Conservation (phyloP, 1,140 invertebrate genomes). For the Drosophila nigromelanica region DNA sequence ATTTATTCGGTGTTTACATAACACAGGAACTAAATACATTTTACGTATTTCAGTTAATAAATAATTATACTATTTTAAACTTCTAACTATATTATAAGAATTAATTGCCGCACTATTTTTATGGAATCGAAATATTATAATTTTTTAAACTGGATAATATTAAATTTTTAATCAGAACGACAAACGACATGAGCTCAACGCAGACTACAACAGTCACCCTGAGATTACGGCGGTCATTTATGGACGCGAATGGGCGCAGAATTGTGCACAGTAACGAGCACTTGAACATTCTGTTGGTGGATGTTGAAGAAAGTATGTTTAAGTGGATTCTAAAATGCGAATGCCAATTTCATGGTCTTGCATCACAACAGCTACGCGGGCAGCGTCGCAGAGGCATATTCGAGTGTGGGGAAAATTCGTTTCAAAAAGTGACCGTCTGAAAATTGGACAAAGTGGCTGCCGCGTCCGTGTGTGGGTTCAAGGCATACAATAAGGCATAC, state of each 20-base stretch:
- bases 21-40: too few species aligned
- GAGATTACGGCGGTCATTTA: slow-evolving; percentile 2
- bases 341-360: slow-evolving; percentile 77
- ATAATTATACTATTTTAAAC: too few species aligned
- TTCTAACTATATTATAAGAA: too few species aligned
- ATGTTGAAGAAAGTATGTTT: slow-evolving; percentile 59
- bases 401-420: slow-evolving; percentile 65
- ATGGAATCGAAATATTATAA: too few species aligned
- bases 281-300: slow-evolving; percentile 20
- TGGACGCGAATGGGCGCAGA: slow-evolving; percentile 22
- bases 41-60: too few species aligned
- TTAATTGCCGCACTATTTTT: too few species aligned
- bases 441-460: slow-evolving; percentile 80
- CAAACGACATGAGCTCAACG: slow-evolving; percentile 12
- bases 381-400: slow-evolving; percentile 53
- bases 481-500: slow-evolving; percentile 77
- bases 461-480: slow-evolving; percentile 64
- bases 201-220: slow-evolving; percentile 1
- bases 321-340: slow-evolving; percentile 79
- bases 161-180: background rate
- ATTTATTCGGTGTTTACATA: too few species aligned
- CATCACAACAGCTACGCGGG: slow-evolving; percentile 68
- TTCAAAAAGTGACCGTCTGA: slow-evolving; percentile 81
- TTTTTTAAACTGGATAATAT: background rate
- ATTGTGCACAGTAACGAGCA: slow-evolving; percentile 22